Percentiles rank a stretch among this genome's conserved stretches.
Conservation (phyloP, 2,113 vertebrate species). For the Sorex fumeus region DNA sequence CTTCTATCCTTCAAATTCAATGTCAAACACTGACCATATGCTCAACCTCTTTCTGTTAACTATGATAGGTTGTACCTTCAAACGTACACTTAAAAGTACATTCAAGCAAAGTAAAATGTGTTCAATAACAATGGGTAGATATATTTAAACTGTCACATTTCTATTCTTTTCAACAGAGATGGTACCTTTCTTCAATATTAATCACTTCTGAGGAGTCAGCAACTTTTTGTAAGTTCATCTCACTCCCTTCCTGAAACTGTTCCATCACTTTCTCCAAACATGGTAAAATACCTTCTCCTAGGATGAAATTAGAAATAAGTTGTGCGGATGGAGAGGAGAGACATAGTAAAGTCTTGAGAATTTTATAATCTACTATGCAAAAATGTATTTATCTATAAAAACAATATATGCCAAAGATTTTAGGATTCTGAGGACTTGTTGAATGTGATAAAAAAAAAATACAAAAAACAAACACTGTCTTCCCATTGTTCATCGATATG, state of each 20-base stretch:
- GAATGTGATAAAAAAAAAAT: constrained; percentile 36
- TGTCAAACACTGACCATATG: constrained; percentile 1
- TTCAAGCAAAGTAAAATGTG: constrained; percentile 50
- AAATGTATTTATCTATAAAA: constrained; percentile 23
- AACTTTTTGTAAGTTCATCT: constrained; percentile 47
- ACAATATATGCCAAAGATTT: neutral
- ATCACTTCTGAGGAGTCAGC: constrained; percentile 67
- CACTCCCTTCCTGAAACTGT: constrained; percentile 68
- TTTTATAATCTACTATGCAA: constrained; percentile 49
- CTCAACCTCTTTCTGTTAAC: neutral
- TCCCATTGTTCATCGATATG: too few relatives aligned
- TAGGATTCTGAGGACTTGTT: constrained; percentile 46
- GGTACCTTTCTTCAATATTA: constrained; percentile 89
- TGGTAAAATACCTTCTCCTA: constrained; percentile 79
- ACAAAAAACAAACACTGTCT: too few relatives aligned
- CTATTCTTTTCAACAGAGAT: neutral
- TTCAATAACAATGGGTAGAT: constrained; percentile 5
- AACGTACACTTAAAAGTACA: neutral
- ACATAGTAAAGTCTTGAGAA: constrained; percentile 54
- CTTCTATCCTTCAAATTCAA: neutral
- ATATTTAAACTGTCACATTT: constrained; percentile 8
- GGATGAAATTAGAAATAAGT: constrained; percentile 74
- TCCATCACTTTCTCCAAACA: constrained; percentile 82
- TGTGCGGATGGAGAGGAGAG: neutral
- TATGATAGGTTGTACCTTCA: neutral